Evolutionary conservation across 2,113 vertebrate genomes (phyloP), one percentile per base, ranked within the genome.

Genomic region (Lepidothrix coronata): DNA sequence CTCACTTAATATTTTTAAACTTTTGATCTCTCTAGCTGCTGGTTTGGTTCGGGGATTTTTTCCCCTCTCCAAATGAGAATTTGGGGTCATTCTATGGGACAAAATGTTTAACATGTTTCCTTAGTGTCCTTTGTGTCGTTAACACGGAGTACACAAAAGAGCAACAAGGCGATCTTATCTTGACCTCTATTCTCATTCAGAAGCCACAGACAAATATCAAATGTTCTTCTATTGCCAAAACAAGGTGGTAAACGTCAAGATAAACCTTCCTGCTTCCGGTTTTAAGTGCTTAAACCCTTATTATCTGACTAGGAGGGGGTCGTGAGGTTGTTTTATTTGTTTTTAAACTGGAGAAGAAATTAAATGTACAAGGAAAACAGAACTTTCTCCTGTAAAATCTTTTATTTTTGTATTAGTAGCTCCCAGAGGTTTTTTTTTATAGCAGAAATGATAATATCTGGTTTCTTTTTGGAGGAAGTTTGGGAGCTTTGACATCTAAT

Each of bases 111-210:
- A 96, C 96, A 95, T 95, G 77, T 95, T 93, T 93, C 96, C 78
- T 93, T 84, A 95, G 96, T 89, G 82, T 91, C 86, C 87, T 96
- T 93, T 97, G 95, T 98, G 96, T 91, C 98, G 97, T 98, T 97
- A 97, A 98, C 94, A 87, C 93, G 94, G 91, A 96, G 76, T 77
- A 96, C 94, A 96, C 94, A 97, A 97, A 97, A 83, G 93, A 96
- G 75, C 78, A 94, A 97, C 97, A 96, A 98, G 88, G 88, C 88
- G 95, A 97, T 97, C 96, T 94, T 96, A 98, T 97, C 97, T 96
- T 91, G 88, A 92, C 80, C 85, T 76, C 93, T 93, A 37, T 97
- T 97, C 96, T 95, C 89, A 91, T 92, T 95, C 91, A 85, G 78
- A 79, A 96, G 84, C 85, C 63, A 91, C 51, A 96, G 97, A 92